phyloP scores from a whole-genome alignment of 2,888 invertebrate species.

The Megaustenia siamemsis region DNA sequence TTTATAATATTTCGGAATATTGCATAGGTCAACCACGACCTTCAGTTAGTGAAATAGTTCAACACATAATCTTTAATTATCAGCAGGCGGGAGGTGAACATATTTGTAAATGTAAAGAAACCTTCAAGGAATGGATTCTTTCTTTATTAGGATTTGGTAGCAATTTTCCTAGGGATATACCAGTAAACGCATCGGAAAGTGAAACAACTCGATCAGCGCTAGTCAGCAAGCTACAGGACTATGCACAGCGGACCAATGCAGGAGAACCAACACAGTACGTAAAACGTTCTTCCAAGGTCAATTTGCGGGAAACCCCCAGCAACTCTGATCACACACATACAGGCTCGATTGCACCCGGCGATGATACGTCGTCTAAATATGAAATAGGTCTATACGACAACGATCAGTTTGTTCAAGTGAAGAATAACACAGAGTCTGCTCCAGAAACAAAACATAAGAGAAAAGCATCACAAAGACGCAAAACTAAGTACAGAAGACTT shows the following conservation, averaged over 20 bases:
- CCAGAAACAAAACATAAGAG: background rate
- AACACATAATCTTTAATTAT: too few relatives aligned
- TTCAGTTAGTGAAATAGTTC: too few relatives aligned
- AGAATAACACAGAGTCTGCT: too few relatives aligned
- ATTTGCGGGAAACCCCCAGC: background rate
- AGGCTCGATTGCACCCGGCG: too few relatives aligned
- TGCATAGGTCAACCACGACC: too few relatives aligned
- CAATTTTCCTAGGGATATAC: constrained; percentile 4
- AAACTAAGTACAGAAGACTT: background rate
- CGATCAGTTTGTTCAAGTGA: too few relatives aligned
- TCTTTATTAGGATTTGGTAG: constrained; percentile 18
- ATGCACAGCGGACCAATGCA: background rate
- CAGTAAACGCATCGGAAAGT: background rate
- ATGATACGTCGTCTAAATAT: too few relatives aligned
- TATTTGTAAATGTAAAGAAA: background rate
- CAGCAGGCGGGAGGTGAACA: background rate
- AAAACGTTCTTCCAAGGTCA: background rate
- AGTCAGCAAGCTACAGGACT: background rate
- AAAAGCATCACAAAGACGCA: background rate
- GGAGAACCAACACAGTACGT: background rate
- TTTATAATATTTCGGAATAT: too few relatives aligned
- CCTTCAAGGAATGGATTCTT: constrained; percentile 9
- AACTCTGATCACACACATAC: background rate
- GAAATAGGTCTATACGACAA: too few relatives aligned
- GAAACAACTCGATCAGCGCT: background rate